These are phyloP conservation scores for Gastrophryne carolinensis DNA, from an alignment of 2,797 vertebrate species.

Conservation along the genomic window DNA sequence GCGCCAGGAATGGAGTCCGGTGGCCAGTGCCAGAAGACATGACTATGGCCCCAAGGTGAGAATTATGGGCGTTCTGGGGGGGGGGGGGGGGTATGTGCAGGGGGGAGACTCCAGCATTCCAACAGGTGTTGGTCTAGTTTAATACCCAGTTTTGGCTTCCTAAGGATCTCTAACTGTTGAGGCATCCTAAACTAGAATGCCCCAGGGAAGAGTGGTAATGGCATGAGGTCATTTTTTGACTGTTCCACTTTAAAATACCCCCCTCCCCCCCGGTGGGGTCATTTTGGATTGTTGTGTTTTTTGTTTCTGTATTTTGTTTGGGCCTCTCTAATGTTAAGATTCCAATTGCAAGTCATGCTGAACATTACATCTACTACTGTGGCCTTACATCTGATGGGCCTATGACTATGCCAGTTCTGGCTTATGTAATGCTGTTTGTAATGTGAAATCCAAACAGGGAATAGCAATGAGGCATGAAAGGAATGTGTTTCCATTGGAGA, in stretches of 20 bases:
- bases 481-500: conserved; percentile 99
- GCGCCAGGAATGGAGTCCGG: no score
- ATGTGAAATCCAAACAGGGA: conserved; percentile 97
- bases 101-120: no score
- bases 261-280: not conserved
- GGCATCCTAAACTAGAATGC: no score
- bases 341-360: conserved; percentile 53
- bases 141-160: no score
- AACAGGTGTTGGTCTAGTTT: no score
- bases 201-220: no score
- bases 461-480: conserved; percentile 95
- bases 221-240: no score
- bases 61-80: no score
- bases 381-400: conserved; percentile 65
- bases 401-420: conserved; percentile 70
- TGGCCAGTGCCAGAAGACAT: no score
- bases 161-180: no score
- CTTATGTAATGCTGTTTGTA: conserved; percentile 90
- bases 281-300: not conserved
- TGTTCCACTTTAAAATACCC: not conserved
- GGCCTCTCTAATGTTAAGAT: conserved; percentile 53
- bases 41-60: no score
- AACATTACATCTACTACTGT: conserved; percentile 58
- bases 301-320: conserved; percentile 17
- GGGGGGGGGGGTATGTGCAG: no score